phyloP scores from a whole-genome alignment of 2,797 vertebrate species.

The Ceryle rudis region DNA sequence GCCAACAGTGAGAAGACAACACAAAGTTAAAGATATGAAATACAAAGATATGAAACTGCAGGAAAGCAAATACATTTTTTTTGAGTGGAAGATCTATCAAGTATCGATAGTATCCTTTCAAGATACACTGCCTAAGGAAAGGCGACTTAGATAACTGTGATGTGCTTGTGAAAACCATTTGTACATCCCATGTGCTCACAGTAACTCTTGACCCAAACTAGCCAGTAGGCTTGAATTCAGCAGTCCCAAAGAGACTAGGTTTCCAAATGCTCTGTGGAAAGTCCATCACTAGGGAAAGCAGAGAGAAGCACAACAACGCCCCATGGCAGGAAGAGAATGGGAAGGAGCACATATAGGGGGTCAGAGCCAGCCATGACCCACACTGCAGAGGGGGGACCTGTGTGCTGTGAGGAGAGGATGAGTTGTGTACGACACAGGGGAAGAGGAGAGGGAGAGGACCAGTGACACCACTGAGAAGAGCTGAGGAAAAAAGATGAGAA shows the following conservation, averaged over 20 bases:
- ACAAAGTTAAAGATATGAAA: neutral
- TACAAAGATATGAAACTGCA: neutral
- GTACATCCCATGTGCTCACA: neutral
- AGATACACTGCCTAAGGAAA: neutral
- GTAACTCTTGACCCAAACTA: neutral
- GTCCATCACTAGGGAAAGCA: neutral
- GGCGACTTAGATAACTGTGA: neutral
- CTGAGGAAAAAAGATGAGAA: neutral
- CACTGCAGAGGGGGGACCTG: fast-evolving
- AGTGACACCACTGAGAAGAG: neutral
- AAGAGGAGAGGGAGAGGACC: neutral
- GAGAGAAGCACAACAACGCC: neutral
- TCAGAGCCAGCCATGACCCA: neutral
- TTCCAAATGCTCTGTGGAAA: neutral
- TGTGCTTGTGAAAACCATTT: neutral
- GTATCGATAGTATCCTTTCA: neutral
- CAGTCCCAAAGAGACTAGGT: neutral
- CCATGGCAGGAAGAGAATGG: fast-evolving
- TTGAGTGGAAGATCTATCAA: neutral
- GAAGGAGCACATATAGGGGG: fast-evolving
- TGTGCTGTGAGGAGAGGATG: fast-evolving
- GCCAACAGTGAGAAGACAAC: neutral
- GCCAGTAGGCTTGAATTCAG: neutral
- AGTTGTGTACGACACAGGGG: neutral
- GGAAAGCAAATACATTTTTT: neutral